Conservation (phyloP, 2,888 invertebrate genomes). For the Ganaspis brasiliensis region DNA sequence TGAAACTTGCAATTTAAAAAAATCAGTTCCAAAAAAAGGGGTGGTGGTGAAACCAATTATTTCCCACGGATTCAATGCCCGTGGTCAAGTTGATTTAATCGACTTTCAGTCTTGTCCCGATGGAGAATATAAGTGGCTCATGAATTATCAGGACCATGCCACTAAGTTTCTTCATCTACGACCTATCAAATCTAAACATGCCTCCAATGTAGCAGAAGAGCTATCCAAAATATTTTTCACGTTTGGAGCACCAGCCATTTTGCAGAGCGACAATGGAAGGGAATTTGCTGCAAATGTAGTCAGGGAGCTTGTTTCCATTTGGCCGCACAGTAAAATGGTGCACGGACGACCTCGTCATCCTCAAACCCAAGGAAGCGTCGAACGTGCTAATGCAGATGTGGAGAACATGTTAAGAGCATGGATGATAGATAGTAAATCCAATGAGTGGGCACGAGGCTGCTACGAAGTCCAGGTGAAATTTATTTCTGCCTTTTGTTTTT, state of each 20-base stretch:
- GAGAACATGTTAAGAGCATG: neutral
- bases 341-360: conserved; percentile 4
- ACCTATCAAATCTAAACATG: neutral
- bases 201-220: too few species aligned
- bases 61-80: conserved; percentile 67
- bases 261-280: conserved; percentile 63
- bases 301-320: neutral
- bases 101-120: conserved; percentile 69
- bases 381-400: neutral
- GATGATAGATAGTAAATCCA: neutral
- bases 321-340: conserved; percentile 1
- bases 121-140: conserved; percentile 72
- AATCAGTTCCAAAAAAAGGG: conserved; percentile 52
- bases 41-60: conserved; percentile 67
- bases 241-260: conserved; percentile 59
- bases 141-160: conserved; percentile 71
- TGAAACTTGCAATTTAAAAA: conserved; percentile 56
- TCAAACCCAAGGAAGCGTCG: neutral
- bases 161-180: neutral
- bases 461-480: conserved; percentile 2
- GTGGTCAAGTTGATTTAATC: conserved; percentile 72
- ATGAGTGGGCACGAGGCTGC: neutral
- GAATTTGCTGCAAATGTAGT: conserved; percentile 61
- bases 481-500: too few species aligned
- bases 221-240: conserved; percentile 53